Evolutionary conservation across 2,888 invertebrate species (phyloP).

Genomic region (Platycheirus albimanus): DNA sequence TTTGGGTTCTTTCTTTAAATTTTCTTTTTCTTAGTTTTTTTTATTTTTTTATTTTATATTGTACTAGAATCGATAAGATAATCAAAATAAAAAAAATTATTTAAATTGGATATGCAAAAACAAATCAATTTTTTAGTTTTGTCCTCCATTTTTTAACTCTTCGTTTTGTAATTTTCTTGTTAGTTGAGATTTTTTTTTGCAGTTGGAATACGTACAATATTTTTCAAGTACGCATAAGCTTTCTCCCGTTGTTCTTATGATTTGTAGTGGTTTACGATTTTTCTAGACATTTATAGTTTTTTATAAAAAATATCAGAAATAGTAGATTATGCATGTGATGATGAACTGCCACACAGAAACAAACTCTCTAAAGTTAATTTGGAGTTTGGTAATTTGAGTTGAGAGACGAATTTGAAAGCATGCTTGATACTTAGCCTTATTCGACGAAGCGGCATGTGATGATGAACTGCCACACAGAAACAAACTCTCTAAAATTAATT

Average conservation of each 20-base stretch:
- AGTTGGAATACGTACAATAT: constrained; percentile 53
- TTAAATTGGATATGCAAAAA: constrained; percentile 62
- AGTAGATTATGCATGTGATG: constrained; percentile 66
- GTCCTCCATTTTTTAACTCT: constrained; percentile 44
- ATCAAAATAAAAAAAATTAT: constrained; percentile 30
- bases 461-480: constrained; percentile 49
- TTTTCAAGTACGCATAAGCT: constrained; percentile 54
- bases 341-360: constrained; percentile 51
- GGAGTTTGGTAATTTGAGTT: no score
- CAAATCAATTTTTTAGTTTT: constrained; percentile 48
- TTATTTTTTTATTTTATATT: constrained; percentile 19
- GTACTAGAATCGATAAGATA: constrained; percentile 45
- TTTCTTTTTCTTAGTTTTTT: constrained; percentile 15
- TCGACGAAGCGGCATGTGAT: no score
- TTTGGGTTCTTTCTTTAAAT: constrained; percentile 32
- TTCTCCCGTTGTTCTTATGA: constrained; percentile 15
- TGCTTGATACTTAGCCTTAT: no score
- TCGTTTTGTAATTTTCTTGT: constrained; percentile 44
- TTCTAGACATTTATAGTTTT: constrained; percentile 61
- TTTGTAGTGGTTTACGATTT: constrained; percentile 34
- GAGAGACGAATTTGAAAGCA: no score
- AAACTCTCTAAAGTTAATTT: neutral
- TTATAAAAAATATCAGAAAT: no score
- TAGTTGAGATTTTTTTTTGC: constrained; percentile 68
- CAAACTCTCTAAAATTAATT: no score